Base-by-base conservation (phyloP, 2,888 invertebrate species). In the Nymphalis urticae region DNA sequence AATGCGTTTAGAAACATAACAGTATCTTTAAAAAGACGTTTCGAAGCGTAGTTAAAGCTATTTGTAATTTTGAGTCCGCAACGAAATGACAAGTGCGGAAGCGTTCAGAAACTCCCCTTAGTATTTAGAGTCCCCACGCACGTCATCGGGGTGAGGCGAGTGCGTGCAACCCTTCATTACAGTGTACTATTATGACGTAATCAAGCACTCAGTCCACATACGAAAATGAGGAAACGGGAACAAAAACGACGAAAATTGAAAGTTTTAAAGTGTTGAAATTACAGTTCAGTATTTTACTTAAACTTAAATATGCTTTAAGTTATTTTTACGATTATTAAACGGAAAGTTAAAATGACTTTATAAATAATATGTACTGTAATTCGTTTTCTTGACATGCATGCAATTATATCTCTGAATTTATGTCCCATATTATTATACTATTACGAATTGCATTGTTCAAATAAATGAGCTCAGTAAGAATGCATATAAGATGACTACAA, bases 121-220 rank as follows among this genome's bases (percentile, higher is more conserved):
- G 80, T 79, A 77, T 85, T 87, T 84, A 85, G 85, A 86, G 75
- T 75, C 78, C 88, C 87, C 82, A 85, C 85, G 86, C 86, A 86
- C 85, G 85, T 77, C 78, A 77, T 27, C 27, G 54, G 62, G 70
- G 73, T 69, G 80, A 83, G 81, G 73, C 69, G 80, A 83, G 81
- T 85, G 89, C 88, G 85, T 88, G 87, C 89, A 90, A 89, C 92
- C 90, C 91, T 89, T 90, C 88, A 90, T 90, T 89, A 90, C 83
- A 84, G 84, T 53, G 61, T 85, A 81, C 87, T 85, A 88, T 91
- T 90, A 91, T 85, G 85, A 85, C 81, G 89, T 86, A 90, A 91
- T 91, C 90, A 90, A 87, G 83, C 85, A 83, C 88, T 89, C 36
- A 19, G 58, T 42, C 88, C 78, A 85, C 88, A 90, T 88, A 90